These are phyloP conservation scores for Neotoxoptera formosana DNA, from an alignment of 1,140 invertebrate species.

Conservation along the genomic window DNA sequence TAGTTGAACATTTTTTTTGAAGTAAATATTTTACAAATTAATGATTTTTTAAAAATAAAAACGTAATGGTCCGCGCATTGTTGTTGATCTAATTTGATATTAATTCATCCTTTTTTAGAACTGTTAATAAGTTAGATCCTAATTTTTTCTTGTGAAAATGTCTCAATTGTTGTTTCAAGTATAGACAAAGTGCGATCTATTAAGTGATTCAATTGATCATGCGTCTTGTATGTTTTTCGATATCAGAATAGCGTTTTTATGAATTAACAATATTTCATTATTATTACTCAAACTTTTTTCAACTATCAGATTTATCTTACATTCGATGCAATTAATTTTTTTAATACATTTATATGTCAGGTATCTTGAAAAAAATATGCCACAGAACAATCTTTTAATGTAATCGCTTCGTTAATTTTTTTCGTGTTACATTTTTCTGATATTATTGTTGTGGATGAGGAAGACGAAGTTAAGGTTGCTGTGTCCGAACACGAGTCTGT, in stretches of 20 bases:
- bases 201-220: not conserved
- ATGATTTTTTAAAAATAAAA: conserved; percentile 39
- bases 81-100: conserved; percentile 4
- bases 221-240: not conserved
- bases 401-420: not conserved
- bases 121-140: not conserved
- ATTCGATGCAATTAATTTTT: not conserved
- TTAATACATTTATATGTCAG: not conserved
- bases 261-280: conserved; percentile 12
- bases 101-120: conserved; percentile 38
- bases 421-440: not conserved
- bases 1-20: conserved; percentile 18
- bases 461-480: not conserved
- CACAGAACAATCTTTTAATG: not conserved
- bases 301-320: not conserved
- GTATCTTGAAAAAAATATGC: conserved; percentile 27
- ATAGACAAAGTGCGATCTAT: not conserved
- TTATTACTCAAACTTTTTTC: not conserved
- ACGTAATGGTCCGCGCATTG: conserved; percentile 29
- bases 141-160: conserved; percentile 9
- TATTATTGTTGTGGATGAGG: not conserved
- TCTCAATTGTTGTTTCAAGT: not conserved
- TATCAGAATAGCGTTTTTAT: not conserved
- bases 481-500: too few relatives aligned
- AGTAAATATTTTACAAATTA: conserved; percentile 37